Base-by-base conservation (phyloP, 1,140 invertebrate genomes). In the Oryzaephilus surinamensis region DNA sequence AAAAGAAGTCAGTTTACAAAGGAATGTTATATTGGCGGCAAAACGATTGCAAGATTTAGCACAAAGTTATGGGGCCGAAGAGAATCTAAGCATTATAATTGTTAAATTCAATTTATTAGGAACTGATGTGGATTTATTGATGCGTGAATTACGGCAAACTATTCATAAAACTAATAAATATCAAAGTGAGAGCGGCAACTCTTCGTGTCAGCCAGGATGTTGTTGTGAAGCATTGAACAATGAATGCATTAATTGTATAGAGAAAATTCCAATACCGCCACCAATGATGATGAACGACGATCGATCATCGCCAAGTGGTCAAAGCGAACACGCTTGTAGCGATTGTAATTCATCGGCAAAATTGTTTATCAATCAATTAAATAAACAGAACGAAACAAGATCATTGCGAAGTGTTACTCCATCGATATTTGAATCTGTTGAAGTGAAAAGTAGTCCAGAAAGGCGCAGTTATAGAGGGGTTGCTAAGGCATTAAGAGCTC, bases 21-120 rank as follows among this genome's bases (percentile, higher is more conserved):
- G 74, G 6, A 84, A 79, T 61, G 77, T 81, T 5, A 77, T 84
- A 38, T 54, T 86, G 29, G 83, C 82, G 3, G 84, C 84, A 1
- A 89, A 87, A 57, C 66, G 82, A 14, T 63, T 89, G 15, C 79
- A 87, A 57, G 83, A 88, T 61, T 63, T 87, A 18, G 81, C 81
- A 2, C 84, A 88, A 61, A 79, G 81, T 47, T 86, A 87, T 55
- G 82, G 82, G 0, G 78, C 79, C 4, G 78, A 83, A 50, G 79
- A 85, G 37, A 87, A 86, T 61, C 55, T 89, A 2, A 87, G 82
- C 39, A 70, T 88, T 11, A 72, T 87, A 12, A 76, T 89, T 1
- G 67, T 88, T 3, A 65, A 79, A 36, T 75, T 88, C 43, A 73
- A 75, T 37, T 66, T 73, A 13, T 60, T 72, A 5, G 68, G 71